Base-by-base conservation (phyloP, 2,888 invertebrate species). In the Melanargia galathea region DNA sequence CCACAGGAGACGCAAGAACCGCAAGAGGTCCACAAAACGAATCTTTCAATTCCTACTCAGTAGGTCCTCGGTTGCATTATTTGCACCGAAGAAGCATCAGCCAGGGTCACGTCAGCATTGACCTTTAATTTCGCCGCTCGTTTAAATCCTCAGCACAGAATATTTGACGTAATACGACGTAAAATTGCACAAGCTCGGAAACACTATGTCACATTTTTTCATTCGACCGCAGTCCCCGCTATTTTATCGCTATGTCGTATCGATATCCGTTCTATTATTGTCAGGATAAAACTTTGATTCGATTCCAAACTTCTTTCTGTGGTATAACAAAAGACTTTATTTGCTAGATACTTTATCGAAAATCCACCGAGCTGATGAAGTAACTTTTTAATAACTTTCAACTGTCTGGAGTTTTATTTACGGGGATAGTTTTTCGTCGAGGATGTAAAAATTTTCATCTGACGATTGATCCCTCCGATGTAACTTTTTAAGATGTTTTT, bases 231-330 rank as follows among this genome's bases (percentile, higher is more conserved):
- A 83, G 82, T 83, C 78, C 73, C 73, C 72, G 68, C 71, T 79
- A 76, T 78, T 81, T 82, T 83, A 84, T 80, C 80, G 74, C 73
- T 76, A 84, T 81, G 79, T 80, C 79, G 78, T 77, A 73, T 74
- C 82, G 82, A 86, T 90, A 87, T 89, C 87, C 84, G 83, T 79
- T 82, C 83, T 78, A 87, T 90, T 89, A 88, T 86, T 80, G 84
- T 79, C 70, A 75, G 81, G 84, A 84, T 86, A 82, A 87, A 90
- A 90, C 81, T 90, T 91, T 87, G 87, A 90, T 91, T 87, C 81
- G 87, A 86, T 89, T 84, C 80, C 77, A 75, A 80, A 81, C 80
- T 87, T 87, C 74, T 76, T 87, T 87, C 74, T 76, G 82, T 79
- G 76, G 78, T 78, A 75, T 64, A 72, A 84, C 81, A 85, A 86